Conservation (phyloP, 1,140 invertebrate genomes). For the Myzus persicae region DNA sequence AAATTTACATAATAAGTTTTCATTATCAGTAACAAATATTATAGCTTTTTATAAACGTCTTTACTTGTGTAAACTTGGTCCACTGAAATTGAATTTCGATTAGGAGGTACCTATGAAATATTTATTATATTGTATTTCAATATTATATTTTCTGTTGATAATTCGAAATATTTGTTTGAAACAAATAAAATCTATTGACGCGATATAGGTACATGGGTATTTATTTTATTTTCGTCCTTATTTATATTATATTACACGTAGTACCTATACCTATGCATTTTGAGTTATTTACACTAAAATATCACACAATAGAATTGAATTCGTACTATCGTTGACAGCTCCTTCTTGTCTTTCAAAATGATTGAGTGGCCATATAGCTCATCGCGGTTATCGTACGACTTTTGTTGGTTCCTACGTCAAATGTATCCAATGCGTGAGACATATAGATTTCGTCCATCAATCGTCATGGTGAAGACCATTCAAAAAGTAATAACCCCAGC, state of each 20-base stretch:
- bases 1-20: neutral
- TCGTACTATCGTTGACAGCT: neutral
- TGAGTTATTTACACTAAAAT: neutral
- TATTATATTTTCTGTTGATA: neutral
- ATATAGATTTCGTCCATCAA: neutral
- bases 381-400: neutral
- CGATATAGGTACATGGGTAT: neutral
- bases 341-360: neutral
- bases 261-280: neutral
- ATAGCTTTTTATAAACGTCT: neutral
- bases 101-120: neutral
- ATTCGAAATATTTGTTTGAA: neutral
- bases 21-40: neutral
- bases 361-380: neutral
- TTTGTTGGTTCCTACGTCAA: neutral
- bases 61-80: neutral
- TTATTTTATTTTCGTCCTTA: neutral
- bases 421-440: neutral
- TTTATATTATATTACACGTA: neutral
- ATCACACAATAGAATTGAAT: constrained; percentile 1
- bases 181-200: neutral
- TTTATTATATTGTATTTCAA: neutral
- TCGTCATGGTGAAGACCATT: neutral
- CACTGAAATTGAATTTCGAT: neutral
- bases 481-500: neutral